Evolutionary conservation across 2,888 invertebrate genomes (phyloP), one percentile per base, ranked within the genome.

Genomic region (Cryptus armator): DNA sequence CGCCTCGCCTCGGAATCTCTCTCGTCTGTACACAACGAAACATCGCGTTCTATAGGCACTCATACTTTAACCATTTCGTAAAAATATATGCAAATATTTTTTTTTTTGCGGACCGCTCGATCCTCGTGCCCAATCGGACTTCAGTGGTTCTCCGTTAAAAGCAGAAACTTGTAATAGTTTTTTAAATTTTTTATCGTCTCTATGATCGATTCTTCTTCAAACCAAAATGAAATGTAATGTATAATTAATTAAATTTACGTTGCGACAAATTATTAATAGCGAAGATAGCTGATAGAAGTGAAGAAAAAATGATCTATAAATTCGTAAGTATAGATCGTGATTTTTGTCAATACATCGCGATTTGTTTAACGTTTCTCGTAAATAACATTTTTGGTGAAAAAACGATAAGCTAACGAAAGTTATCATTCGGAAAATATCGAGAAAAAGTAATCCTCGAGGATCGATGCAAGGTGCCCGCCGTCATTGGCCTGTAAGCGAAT

Each of bases 11-110:
- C 32, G 32, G 5, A 7, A 24, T 14, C 62, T 62, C 62, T 62
- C 24, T 29, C 62, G 32, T 14, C 14, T 29, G 14, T 12, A n/a
- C 62, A 24, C 29, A 29, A 12, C 14, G 29, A 14, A n/a, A 24
- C 9, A 14, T 7, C 24, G 1, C 29, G 14, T 32, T 32, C n/a
- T 24, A 77, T 16, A 19, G 37, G 37, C 37, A 9, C 37, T 37
- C 6, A 46, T 67, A 32, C 24, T 76, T 75, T 76, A 32, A 76
- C 32, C 51, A 43, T 83, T 86, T 71, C 67, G 62, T 67, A 71
- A 83, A 83, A 83, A 53, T 37, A 37, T 84, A 86, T 86, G 79
- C 68, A 81, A 86, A 86, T 84, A n/a, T 14, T 12, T 67, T 59
- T 59, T 62, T 81, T 67, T 24, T 24, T 51, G 32, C 56, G 44